A percentile compares a stretch with the other conserved stretches of the same genome.
phyloP scores from a whole-genome alignment of 1,140 invertebrate species.

The Danaus melanippus region DNA sequence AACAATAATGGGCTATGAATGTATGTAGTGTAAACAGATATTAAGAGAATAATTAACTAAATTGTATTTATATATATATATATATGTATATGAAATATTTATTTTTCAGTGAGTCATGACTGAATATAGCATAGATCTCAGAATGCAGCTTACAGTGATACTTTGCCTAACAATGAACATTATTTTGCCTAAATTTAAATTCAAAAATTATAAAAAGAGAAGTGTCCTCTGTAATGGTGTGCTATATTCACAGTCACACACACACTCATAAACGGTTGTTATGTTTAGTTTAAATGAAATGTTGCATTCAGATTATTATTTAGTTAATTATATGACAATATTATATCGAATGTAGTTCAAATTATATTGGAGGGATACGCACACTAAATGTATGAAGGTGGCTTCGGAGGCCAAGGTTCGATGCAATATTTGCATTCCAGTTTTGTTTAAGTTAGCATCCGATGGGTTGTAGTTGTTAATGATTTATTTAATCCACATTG shows the following conservation, averaged over 20 bases:
- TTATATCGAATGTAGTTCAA: constrained; percentile 67
- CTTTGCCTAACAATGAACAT: constrained; percentile 34
- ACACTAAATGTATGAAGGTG: constrained; percentile 46
- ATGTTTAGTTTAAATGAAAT: constrained; percentile 61
- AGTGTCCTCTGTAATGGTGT: constrained; percentile 41
- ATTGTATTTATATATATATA: constrained; percentile 59
- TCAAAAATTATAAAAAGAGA: constrained; percentile 22
- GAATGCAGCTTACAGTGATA: constrained; percentile 64
- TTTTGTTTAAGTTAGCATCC: constrained; percentile 65
- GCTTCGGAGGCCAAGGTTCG: constrained; percentile 54
- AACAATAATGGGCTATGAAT: constrained; percentile 63
- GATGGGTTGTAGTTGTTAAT: constrained; percentile 61
- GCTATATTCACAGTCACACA: constrained; percentile 61
- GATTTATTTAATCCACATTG: constrained; percentile 63
- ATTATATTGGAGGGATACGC: constrained; percentile 64
- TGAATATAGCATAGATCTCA: constrained; percentile 69
- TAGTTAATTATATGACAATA: constrained; percentile 58
- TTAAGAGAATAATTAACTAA: constrained; percentile 55
- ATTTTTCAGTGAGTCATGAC: constrained; percentile 57
- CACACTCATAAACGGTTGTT: constrained; percentile 63
- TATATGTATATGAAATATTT: no score
- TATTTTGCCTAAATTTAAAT: constrained; percentile 27
- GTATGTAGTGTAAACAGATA: constrained; percentile 37
- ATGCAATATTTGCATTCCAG: constrained; percentile 72
- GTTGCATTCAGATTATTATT: constrained; percentile 69